Conservation (phyloP, 2,113 vertebrate species). For the Thymallus thymallus region DNA sequence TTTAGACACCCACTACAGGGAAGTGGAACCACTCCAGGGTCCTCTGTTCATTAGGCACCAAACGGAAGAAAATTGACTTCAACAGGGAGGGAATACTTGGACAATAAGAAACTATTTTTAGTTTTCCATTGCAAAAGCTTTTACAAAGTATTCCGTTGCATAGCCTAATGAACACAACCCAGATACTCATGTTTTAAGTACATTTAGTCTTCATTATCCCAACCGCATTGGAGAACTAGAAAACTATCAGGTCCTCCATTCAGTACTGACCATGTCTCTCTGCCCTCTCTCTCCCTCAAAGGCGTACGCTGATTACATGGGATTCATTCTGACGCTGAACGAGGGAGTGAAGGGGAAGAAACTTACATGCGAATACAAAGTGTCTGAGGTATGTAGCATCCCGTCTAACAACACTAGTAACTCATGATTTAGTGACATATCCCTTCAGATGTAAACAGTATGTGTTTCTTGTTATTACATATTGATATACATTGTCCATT, state of each 20-base stretch:
- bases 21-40: too few relatives aligned
- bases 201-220: too few relatives aligned
- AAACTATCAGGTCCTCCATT: neutral
- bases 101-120: too few relatives aligned
- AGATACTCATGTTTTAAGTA: too few relatives aligned
- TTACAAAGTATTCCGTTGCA: too few relatives aligned
- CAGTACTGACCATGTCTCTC: neutral
- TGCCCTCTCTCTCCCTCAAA: slow-evolving; percentile 38
- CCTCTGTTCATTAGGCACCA: neutral
- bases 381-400: slow-evolving; percentile 83
- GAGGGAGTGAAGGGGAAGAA: slow-evolving; percentile 92
- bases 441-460: too few relatives aligned
- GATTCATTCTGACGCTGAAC: slow-evolving; percentile 91
- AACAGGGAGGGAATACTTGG: neutral
- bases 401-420: too few relatives aligned
- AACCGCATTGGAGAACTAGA: neutral
- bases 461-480: too few relatives aligned
- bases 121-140: too few relatives aligned
- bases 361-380: slow-evolving; percentile 83
- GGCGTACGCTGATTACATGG: slow-evolving; percentile 95
- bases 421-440: neutral
- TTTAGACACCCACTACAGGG: too few relatives aligned
- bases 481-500: too few relatives aligned
- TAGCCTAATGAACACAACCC: too few relatives aligned
- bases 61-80: neutral